A percentile compares a stretch with the other conserved stretches of the same genome.
Evolutionary conservation across 1,140 invertebrate genomes (phyloP).

Genomic region (Temnothorax longispinosus): DNA sequence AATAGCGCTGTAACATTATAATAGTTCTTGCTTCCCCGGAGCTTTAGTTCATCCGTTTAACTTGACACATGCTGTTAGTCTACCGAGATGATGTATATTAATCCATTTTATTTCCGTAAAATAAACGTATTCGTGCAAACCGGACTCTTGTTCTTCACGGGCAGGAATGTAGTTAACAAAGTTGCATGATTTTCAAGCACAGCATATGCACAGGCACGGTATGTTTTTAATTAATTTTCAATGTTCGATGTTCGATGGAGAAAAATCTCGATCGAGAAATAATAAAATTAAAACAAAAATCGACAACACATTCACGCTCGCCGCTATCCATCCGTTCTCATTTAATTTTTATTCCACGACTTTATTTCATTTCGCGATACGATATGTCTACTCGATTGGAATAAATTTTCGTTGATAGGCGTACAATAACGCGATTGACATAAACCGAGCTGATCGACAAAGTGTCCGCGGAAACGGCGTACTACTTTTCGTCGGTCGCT

Average conservation of each 20-base stretch:
- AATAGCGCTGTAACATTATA: not conserved
- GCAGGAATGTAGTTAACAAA: not conserved
- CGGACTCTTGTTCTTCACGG: not conserved
- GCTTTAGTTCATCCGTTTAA: slow-evolving; percentile 38
- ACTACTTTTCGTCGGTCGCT: not conserved
- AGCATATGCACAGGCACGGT: too few relatives aligned
- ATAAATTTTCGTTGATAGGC: slow-evolving; percentile 31
- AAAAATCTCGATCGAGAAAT: not conserved
- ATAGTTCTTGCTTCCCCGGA: slow-evolving; percentile 25
- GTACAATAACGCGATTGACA: slow-evolving; percentile 30
- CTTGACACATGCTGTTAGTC: slow-evolving; percentile 9
- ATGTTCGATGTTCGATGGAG: not conserved
- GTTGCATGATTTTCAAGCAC: not conserved
- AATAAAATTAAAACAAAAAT: slow-evolving; percentile 17
- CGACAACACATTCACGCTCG: not conserved
- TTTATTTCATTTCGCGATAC: slow-evolving; percentile 18
- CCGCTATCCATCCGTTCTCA: not conserved
- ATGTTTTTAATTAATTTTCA: slow-evolving; percentile 40
- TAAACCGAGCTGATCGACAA: slow-evolving; percentile 2
- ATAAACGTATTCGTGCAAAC: slow-evolving; percentile 5
- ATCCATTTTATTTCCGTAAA: slow-evolving; percentile 39
- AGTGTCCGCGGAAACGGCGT: not conserved
- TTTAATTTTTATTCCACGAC: slow-evolving; percentile 34
- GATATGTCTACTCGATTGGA: slow-evolving; percentile 3
- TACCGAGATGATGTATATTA: slow-evolving; percentile 23